These are phyloP conservation scores for Peromyscus aztecus DNA, from an alignment of 2,797 vertebrate species.

Conservation along the genomic window DNA sequence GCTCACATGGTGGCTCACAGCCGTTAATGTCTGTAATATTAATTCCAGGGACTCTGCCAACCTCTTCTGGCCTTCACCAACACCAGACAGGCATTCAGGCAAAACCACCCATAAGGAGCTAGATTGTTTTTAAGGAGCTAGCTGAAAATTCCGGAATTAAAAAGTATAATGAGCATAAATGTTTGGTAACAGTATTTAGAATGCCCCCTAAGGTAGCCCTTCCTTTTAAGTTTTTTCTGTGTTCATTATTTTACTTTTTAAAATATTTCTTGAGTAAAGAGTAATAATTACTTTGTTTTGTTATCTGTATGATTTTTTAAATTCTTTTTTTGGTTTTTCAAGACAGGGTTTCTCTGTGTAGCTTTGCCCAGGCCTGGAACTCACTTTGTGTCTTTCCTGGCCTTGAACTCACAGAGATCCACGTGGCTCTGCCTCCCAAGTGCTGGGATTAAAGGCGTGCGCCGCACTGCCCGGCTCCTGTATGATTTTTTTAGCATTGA, in stretches of 20 bases:
- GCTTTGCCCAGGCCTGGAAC: no score
- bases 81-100: neutral
- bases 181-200: neutral
- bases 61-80: neutral
- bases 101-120: neutral
- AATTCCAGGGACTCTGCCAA: neutral
- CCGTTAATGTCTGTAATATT: neutral
- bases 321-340: neutral
- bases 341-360: no score
- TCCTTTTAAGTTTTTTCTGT: neutral
- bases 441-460: no score
- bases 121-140: neutral
- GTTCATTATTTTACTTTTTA: slow-evolving; percentile 1
- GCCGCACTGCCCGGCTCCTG: neutral
- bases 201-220: neutral
- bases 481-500: slow-evolving; percentile 2
- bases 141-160: neutral
- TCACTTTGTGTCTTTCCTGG: no score
- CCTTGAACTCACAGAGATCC: no score
- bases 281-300: slow-evolving; percentile 17
- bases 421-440: no score
- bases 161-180: neutral
- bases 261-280: slow-evolving; percentile 55
- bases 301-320: neutral
- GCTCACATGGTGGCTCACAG: neutral